A percentile compares a stretch with the other conserved stretches of the same genome.
Evolutionary conservation across 2,888 invertebrate species (phyloP).

Genomic region (Mesochorus sp.): DNA sequence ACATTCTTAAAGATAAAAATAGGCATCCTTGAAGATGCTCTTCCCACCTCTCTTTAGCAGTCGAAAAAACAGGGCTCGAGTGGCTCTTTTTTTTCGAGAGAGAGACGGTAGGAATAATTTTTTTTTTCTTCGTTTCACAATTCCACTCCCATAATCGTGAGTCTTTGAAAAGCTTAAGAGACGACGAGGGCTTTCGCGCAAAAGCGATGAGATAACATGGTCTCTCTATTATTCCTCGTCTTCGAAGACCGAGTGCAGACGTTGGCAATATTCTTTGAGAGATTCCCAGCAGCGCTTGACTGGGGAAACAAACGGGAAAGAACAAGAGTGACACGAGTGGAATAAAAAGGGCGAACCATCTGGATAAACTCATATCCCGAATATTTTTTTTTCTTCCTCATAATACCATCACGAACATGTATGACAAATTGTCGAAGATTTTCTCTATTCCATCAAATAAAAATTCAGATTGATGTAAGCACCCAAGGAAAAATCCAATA

Average conservation of each 20-base stretch:
- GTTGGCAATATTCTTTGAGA: conserved; percentile 42
- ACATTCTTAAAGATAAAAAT: conserved; percentile 44
- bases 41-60: background rate
- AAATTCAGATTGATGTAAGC: background rate
- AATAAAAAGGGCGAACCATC: conserved; percentile 9
- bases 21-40: conserved; percentile 30
- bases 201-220: conserved; percentile 54
- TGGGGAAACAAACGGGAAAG: conserved; percentile 9
- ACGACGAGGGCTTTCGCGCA: conserved; percentile 24
- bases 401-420: background rate
- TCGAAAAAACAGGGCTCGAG: background rate
- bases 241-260: conserved; percentile 13
- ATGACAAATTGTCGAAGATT: background rate
- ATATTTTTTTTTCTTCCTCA: background rate
- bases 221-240: conserved; percentile 39
- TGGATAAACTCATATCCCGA: conserved; percentile 20
- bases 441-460: background rate
- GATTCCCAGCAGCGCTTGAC: conserved; percentile 7
- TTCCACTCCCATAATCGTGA: conserved; percentile 3
- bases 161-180: conserved; percentile 28
- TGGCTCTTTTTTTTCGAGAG: conserved; percentile 16
- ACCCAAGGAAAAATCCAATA: background rate
- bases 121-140: background rate
- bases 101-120: background rate
- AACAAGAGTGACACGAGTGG: background rate